Conservation (phyloP, 1,140 invertebrate species). For the Cydia pomonella region DNA sequence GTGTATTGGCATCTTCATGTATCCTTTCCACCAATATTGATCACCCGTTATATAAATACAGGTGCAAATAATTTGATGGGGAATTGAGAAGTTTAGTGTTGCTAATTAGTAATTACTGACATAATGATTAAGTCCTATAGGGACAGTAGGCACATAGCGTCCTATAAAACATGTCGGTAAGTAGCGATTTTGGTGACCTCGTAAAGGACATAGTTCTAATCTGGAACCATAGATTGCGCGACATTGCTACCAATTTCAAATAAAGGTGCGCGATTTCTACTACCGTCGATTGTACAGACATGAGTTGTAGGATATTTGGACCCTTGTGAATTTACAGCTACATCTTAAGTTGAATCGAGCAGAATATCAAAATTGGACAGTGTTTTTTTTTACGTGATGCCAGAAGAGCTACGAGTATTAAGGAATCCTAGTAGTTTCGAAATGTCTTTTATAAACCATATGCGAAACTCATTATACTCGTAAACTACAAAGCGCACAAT, state of each 20-base stretch:
- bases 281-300: background rate
- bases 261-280: background rate
- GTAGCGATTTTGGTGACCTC: too few species aligned
- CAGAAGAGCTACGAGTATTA: too few species aligned
- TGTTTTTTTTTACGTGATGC: too few species aligned
- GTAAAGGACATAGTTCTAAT: background rate
- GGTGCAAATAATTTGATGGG: constrained; percentile 6
- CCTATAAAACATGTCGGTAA: background rate
- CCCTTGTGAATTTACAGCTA: too few species aligned
- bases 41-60: constrained; percentile 33
- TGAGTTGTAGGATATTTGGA: background rate
- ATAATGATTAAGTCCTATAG: background rate
- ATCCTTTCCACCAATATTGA: constrained; percentile 34
- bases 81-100: constrained; percentile 22
- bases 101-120: background rate
- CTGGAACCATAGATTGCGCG: background rate
- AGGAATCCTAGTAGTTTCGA: too few species aligned
- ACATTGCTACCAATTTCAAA: background rate
- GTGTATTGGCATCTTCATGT: constrained; percentile 41
- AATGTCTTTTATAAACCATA: too few species aligned
- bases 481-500: too few species aligned
- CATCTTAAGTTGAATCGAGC: too few species aligned
- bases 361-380: too few species aligned
- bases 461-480: too few species aligned
- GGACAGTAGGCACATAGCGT: background rate